Evolutionary conservation across 2,797 vertebrate genomes (phyloP).

Genomic region (Pteropus rufus): DNA sequence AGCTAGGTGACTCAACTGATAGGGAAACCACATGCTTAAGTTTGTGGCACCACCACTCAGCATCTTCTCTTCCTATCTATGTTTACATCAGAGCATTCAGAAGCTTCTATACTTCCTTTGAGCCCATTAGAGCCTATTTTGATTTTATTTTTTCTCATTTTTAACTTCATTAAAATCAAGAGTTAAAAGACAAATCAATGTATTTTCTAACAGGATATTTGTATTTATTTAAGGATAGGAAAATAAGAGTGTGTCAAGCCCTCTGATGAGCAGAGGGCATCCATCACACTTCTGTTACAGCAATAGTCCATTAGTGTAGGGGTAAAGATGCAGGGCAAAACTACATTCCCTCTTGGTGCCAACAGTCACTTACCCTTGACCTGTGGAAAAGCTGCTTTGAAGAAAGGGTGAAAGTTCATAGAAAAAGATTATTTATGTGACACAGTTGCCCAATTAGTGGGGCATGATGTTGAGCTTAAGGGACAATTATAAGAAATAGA

Average conservation of each 20-base stretch:
- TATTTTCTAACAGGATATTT: slow-evolving; percentile 61
- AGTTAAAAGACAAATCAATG: slow-evolving; percentile 59
- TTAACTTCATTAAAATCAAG: slow-evolving; percentile 47
- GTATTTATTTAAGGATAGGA: slow-evolving; percentile 57
- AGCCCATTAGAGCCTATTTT: neutral
- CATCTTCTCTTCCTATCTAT: neutral
- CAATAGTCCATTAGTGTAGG: slow-evolving; percentile 61
- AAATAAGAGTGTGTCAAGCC: slow-evolving; percentile 62
- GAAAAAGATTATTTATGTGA: slow-evolving; percentile 58
- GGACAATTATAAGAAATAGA: slow-evolving; percentile 56
- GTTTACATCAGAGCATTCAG: neutral
- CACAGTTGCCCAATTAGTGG: slow-evolving; percentile 57
- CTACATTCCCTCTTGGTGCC: neutral
- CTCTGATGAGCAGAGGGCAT: slow-evolving; percentile 48
- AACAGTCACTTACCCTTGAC: slow-evolving; percentile 62
- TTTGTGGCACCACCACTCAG: neutral
- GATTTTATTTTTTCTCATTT: neutral
- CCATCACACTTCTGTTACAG: slow-evolving; percentile 31
- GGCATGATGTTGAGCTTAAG: slow-evolving; percentile 44
- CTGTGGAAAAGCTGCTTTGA: slow-evolving; percentile 56
- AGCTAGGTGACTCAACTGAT: neutral
- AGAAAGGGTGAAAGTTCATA: slow-evolving; percentile 56
- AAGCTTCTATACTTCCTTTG: neutral
- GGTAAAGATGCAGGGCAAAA: slow-evolving; percentile 34
- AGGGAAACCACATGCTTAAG: neutral